Evolutionary conservation across 2,888 invertebrate genomes (phyloP).

Genomic region (Clanis bilineata): DNA sequence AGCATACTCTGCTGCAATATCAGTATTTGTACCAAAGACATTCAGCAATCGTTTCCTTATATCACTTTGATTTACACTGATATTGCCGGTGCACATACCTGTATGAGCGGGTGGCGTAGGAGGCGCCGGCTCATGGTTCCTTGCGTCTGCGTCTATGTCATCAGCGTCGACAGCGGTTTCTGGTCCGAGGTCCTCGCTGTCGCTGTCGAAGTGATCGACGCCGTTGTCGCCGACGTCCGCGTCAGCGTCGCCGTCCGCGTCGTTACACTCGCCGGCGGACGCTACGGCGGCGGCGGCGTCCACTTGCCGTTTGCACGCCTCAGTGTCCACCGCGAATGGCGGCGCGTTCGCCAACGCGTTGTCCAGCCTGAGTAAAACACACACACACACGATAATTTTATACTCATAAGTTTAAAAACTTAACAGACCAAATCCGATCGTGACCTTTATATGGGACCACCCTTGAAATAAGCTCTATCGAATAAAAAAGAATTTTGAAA

Average conservation of each 20-base stretch:
- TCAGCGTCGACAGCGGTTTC: slow-evolving; percentile 89
- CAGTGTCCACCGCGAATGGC: slow-evolving; percentile 70
- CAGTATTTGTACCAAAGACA: no score
- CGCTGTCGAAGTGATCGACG: slow-evolving; percentile 76
- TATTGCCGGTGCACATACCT: no score
- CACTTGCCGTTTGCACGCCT: slow-evolving; percentile 60
- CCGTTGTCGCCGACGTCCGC: slow-evolving; percentile 54
- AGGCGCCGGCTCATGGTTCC: slow-evolving; percentile 72
- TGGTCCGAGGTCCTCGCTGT: slow-evolving; percentile 87
- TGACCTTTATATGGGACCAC: no score
- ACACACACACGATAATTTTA: no score
- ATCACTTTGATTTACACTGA: no score
- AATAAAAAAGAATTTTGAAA: no score
- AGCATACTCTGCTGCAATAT: no score
- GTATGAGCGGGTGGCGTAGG: slow-evolving; percentile 83
- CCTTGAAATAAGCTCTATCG: no score
- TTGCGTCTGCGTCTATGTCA: slow-evolving; percentile 75
- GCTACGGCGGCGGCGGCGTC: slow-evolving; percentile 47
- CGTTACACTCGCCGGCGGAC: slow-evolving; percentile 58
- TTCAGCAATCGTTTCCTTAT: no score
- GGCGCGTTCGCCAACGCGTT: slow-evolving; percentile 76
- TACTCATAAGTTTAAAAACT: no score
- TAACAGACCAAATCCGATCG: no score
- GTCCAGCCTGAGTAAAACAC: slow-evolving; percentile 63
- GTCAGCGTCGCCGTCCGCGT: slow-evolving; percentile 39